phyloP scores from a whole-genome alignment of 2,113 vertebrate species.

The Varanus komodoensis region DNA sequence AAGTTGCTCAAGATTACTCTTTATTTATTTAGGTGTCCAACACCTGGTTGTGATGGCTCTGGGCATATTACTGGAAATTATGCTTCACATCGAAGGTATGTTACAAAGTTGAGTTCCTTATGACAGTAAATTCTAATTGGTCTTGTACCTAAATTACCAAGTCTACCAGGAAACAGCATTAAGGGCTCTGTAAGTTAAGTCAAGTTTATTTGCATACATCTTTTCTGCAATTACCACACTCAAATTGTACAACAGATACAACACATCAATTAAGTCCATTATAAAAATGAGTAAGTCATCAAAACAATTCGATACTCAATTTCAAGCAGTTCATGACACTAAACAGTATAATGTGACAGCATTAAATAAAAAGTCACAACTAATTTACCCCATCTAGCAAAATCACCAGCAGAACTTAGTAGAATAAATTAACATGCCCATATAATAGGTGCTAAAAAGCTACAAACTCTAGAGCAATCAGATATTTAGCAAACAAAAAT shows the following conservation, averaged over 20 bases:
- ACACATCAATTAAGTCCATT: neutral
- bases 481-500: neutral
- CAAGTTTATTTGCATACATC: neutral
- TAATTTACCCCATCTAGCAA: neutral
- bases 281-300: neutral
- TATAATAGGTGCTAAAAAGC: neutral
- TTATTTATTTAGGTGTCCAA: constrained; percentile 91
- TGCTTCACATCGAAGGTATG: constrained; percentile 97
- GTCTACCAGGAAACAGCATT: neutral
- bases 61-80: constrained; percentile 99
- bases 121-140: neutral
- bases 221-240: neutral
- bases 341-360: neutral
- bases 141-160: neutral
- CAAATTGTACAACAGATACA: constrained; percentile 5
- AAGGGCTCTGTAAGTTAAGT: neutral
- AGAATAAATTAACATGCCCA: neutral
- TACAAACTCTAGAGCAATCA: neutral
- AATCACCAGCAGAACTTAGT: neutral
- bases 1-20: constrained; percentile 22
- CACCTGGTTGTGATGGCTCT: constrained; percentile 97
- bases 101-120: constrained; percentile 11
- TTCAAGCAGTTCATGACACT: neutral
- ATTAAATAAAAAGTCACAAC: constrained; percentile 4
- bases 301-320: neutral